phyloP scores from a whole-genome alignment of 1,140 invertebrate genomes.

The Diplogasteroides magnus region DNA sequence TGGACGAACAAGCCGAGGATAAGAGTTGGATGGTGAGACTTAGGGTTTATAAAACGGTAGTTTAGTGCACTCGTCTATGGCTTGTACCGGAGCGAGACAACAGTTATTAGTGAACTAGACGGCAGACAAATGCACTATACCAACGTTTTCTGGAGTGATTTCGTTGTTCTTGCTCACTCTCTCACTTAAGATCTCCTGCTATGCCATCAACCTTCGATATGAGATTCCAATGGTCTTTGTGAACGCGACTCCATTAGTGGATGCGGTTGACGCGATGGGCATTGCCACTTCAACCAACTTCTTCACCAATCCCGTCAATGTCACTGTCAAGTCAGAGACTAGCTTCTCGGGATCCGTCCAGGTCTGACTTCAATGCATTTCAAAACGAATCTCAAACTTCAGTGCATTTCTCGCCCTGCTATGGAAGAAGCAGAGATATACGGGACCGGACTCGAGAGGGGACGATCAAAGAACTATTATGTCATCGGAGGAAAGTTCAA shows the following conservation, averaged over 20 bases:
- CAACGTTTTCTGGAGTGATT: too few relatives aligned
- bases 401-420: conserved; percentile 49
- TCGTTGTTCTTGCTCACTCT: background rate
- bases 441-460: conserved; percentile 39
- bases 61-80: too few relatives aligned
- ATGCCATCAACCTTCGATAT: conserved; percentile 38
- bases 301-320: conserved; percentile 46
- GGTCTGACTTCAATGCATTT: too few relatives aligned
- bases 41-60: too few relatives aligned
- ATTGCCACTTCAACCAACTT: conserved; percentile 43
- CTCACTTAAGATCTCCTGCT: conserved; percentile 36
- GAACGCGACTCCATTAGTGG: conserved; percentile 42
- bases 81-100: too few relatives aligned
- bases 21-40: conserved; percentile 30
- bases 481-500: conserved; percentile 13
- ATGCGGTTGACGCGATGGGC: conserved; percentile 44
- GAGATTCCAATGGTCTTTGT: conserved; percentile 48
- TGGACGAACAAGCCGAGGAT: conserved; percentile 27
- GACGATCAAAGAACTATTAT: conserved; percentile 43
- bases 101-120: too few relatives aligned
- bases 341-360: conserved; percentile 42
- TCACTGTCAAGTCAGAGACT: conserved; percentile 31
- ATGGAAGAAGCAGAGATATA: conserved; percentile 51
- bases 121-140: too few relatives aligned
- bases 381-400: too few relatives aligned